Percentiles rank a stretch among this genome's conserved stretches.
phyloP scores from a whole-genome alignment of 2,113 vertebrate species.

The Psophia crepitans region DNA sequence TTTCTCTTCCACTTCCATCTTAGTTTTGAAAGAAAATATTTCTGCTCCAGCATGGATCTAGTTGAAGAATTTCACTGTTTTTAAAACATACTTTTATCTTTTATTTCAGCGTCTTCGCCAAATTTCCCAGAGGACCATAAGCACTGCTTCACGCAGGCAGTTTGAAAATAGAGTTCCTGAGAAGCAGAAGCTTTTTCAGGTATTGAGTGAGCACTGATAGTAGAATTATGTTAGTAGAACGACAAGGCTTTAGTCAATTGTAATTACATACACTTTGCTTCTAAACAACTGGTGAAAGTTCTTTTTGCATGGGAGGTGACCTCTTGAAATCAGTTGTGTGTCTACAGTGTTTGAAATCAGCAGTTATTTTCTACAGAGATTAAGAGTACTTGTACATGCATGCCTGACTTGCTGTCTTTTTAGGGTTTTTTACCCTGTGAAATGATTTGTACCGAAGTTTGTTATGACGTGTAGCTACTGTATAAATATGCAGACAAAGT shows the following conservation, averaged over 20 bases:
- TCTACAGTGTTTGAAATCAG: background rate
- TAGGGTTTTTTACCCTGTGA: background rate
- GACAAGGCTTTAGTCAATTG: background rate
- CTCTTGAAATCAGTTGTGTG: background rate
- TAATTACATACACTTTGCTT: background rate
- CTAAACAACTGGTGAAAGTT: background rate
- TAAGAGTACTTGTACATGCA: background rate
- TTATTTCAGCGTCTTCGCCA: slow-evolving; percentile 79
- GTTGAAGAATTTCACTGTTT: background rate
- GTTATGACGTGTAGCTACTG: background rate
- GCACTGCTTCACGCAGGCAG: slow-evolving; percentile 77
- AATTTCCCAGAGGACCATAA: slow-evolving; percentile 79
- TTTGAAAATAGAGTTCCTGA: slow-evolving; percentile 80
- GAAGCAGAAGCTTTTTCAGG: slow-evolving; percentile 92
- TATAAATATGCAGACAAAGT: background rate
- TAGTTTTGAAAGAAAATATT: background rate
- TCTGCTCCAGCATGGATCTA: background rate
- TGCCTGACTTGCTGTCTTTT: background rate
- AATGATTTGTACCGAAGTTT: background rate
- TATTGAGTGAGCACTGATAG: slow-evolving; percentile 32
- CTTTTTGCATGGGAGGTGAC: background rate
- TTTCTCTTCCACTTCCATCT: accelerated
- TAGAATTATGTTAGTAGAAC: background rate
- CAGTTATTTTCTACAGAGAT: background rate
- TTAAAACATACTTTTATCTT: background rate